These are phyloP conservation scores for Eilema depressum DNA, from an alignment of 2,888 invertebrate species.

Conservation along the genomic window DNA sequence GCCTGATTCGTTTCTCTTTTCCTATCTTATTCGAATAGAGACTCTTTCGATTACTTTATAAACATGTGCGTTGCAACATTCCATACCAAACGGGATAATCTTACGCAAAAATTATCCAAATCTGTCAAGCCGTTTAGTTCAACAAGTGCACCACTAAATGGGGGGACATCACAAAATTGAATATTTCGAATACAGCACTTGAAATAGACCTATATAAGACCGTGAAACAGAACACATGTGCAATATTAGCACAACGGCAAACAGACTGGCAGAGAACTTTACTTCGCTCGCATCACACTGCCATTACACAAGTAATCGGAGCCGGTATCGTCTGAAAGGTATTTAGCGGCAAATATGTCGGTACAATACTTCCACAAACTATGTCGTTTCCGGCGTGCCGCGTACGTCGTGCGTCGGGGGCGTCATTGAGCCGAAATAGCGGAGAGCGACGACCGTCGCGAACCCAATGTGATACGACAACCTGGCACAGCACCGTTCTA, in stretches of 20 bases:
- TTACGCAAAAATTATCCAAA: neutral
- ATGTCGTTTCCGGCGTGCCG: constrained; percentile 6
- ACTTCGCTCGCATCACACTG: neutral
- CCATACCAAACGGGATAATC: neutral
- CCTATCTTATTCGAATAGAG: too few relatives aligned
- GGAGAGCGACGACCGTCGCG: constrained; percentile 42
- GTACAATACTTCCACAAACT: constrained; percentile 3
- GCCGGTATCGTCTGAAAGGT: neutral
- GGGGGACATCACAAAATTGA: neutral
- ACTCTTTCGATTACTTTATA: too few relatives aligned
- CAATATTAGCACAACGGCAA: neutral
- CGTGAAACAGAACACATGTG: neutral
- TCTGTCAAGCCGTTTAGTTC: neutral
- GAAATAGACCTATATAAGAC: neutral
- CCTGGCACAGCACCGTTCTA: neutral
- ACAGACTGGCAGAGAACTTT: too few relatives aligned
- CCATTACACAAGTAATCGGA: neutral
- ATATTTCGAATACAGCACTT: neutral
- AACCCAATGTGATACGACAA: constrained; percentile 11
- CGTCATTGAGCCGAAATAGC: constrained; percentile 40
- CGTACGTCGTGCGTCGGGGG: constrained; percentile 16
- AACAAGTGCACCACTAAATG: neutral
- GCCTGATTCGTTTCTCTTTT: too few relatives aligned
- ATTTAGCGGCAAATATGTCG: neutral
- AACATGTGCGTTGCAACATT: neutral